These are phyloP conservation scores for Frieseomelitta varia DNA, from an alignment of 1,140 invertebrate species.

Conservation along the genomic window DNA sequence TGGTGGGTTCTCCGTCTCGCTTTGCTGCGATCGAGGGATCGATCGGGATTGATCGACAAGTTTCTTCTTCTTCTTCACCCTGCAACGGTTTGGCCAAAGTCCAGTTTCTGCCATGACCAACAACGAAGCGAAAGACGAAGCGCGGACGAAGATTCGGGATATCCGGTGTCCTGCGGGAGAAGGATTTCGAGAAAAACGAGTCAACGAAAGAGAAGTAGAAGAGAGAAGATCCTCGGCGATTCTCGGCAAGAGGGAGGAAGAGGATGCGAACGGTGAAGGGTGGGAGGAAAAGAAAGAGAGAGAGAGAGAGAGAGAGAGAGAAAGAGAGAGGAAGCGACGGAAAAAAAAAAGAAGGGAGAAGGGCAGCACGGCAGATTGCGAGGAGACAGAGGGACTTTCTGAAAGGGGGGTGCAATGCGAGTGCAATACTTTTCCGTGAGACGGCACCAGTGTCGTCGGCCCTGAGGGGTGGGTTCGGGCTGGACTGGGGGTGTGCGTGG, in stretches of 20 bases:
- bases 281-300: background rate
- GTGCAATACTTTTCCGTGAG: constrained; percentile 80
- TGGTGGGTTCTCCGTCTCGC: rapidly evolving
- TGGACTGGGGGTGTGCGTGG: constrained; percentile 77
- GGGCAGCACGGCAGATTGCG: constrained; percentile 31
- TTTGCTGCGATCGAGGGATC: background rate
- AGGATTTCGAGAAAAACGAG: background rate
- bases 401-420: constrained; percentile 69
- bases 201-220: background rate
- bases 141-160: background rate
- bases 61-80: too few relatives aligned
- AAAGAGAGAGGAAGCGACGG: constrained; percentile 20
- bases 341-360: constrained; percentile 47
- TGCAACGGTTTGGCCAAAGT: too few relatives aligned
- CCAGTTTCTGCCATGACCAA: too few relatives aligned
- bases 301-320: constrained; percentile 7
- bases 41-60: background rate
- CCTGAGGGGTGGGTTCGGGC: constrained; percentile 77
- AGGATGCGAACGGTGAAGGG: background rate
- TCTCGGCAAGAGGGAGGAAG: background rate
- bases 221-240: background rate
- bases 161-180: background rate
- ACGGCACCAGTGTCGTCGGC: constrained; percentile 80
- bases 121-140: too few relatives aligned
- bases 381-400: constrained; percentile 56